Base-by-base conservation (phyloP, 1,140 invertebrate species). In the Artemia franciscana region DNA sequence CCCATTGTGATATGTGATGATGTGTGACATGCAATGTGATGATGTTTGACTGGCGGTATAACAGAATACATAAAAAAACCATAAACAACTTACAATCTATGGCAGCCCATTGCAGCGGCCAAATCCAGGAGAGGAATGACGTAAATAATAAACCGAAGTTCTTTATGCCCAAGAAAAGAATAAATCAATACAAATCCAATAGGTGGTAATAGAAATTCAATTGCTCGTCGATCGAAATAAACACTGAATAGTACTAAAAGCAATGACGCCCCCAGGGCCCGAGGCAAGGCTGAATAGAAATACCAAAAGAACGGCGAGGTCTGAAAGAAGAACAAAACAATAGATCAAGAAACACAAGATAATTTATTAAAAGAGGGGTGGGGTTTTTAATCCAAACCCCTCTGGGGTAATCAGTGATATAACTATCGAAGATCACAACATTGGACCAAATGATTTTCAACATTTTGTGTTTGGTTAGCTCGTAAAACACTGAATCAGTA, bases 271-370 rank as follows among this genome's bases (percentile, higher is more conserved):
- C 82, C 84, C 68, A 98, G 75, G 4, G 88, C 87, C 64, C 93
- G 76, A 1, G 95, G 95, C 24, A 99, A 73, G 1, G 91, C 95
- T 27, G 92, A 97, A 73, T 93, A 96, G 72, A 97, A 96, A 73
- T 99, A 99, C 96, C 96, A 99, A 7, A 91, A 72, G 73, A 95
- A 96, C 63, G 94, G 95, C 51, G 83, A 86, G 57, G 88, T 94
- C 88, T 93, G 73, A 65, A 58, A 64, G 66, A 75, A 74, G 72
- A 73, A 75, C 9, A 27, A 3, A 39, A 28, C 9, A 62, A 59
- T 9, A 63, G 58, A 60, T 39, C 59, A 65, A 59, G 61, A 66
- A 27, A 68, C 61, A 60, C 27, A 62, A 58, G 61, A 39, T 58
- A 27, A 39, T 39, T 57, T 56, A 64, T 21, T 58, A 61, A 23